Evolutionary conservation across 2,888 invertebrate genomes (phyloP), one percentile per base, ranked within the genome.

Genomic region (Calliscelio sp.): DNA sequence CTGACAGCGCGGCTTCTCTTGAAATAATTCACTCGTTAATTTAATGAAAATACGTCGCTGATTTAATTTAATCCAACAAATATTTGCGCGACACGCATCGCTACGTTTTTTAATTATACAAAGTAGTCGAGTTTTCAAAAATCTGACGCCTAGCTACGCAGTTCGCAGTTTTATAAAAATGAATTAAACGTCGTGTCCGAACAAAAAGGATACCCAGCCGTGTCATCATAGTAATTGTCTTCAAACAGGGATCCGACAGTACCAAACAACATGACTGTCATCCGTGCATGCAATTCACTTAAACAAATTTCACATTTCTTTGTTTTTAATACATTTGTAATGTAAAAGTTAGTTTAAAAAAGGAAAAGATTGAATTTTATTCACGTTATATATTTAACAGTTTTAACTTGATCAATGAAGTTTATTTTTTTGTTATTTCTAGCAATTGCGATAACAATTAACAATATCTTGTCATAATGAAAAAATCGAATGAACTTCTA

Each of bases 71-170:
- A 41, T 25, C 41, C 18, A 24, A 61, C 61, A 61, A 61, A 61
- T 61, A 44, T 61, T 61, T 44, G 41, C 11, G 16, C n/a, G 61
- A 44, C 41, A 32, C 24, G 6, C n/a, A 7, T 3, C 28, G 0
- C 25, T 14, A 61, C 61, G 41, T 51, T 66, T 66, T 66, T 66
- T 65, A 66, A 66, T 66, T 66, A 66, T 51, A 66, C 53, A 11
- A 53, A 53, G 41, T 68, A 66, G 51, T 24, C 20, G 24, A 7
- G 18, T 65, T 65, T 49, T 49, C 4, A 28, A 32, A 32, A 65
- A 49, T 4, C 8, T 22, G 14, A 49, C 49, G 10, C 10, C n/a
- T n/a, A n/a, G n/a, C n/a, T 32, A 49, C 44, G 0, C 25, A 14
- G 25, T 22, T 14, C 2, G 35, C 20, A 49, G 49, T 44, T 35